Evolutionary conservation across 2,888 invertebrate genomes (phyloP), one percentile per base, ranked within the genome.

Genomic region (Philereme vetulata): DNA sequence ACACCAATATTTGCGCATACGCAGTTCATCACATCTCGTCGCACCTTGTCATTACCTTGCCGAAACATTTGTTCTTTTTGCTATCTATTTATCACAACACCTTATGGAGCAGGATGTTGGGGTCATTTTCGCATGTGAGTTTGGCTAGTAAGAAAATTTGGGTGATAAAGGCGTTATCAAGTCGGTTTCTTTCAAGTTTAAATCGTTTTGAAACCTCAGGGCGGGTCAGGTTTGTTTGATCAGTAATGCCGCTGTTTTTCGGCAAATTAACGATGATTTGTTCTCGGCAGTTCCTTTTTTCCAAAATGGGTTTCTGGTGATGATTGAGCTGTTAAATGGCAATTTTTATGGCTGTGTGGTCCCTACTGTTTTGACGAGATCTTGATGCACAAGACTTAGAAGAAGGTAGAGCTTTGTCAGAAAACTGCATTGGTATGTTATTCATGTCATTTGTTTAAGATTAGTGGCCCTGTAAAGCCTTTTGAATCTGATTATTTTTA

Each of bases 231-330:
- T 76, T 77, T 82, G 82, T 82, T 83, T 78, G 78, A 67, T 65
- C 72, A 67, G 67, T 54, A 67, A 70, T 75, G 77, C 75, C 77
- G 64, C 64, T 68, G 77, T 80, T 82, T 80, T 80, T 82, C 71
- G 76, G 83, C 85, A 82, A 82, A 85, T 85, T 84, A 85, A 76
- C 82, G 71, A 76, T 77, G 77, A 80, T 79, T 82, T 77, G 77
- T 78, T 76, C 65, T 45, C 54, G 44, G 55, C 36, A 48, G 55
- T 47, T 49, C 34, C 36, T 36, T 35, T 53, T 53, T 56, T 51
- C 54, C 48, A 33, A 49, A 60, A 55, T 57, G 51, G 54, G 44
- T 50, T 53, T 56, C 34, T 50, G 50, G 61, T 56, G 49, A 48
- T 53, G 50, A 57, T 55, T 57, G 51, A 62, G 47, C 57, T 54